A percentile compares a stretch with the other conserved stretches of the same genome.
phyloP scores from a whole-genome alignment of 2,113 vertebrate genomes.

The Coptodon bakossiorum region DNA sequence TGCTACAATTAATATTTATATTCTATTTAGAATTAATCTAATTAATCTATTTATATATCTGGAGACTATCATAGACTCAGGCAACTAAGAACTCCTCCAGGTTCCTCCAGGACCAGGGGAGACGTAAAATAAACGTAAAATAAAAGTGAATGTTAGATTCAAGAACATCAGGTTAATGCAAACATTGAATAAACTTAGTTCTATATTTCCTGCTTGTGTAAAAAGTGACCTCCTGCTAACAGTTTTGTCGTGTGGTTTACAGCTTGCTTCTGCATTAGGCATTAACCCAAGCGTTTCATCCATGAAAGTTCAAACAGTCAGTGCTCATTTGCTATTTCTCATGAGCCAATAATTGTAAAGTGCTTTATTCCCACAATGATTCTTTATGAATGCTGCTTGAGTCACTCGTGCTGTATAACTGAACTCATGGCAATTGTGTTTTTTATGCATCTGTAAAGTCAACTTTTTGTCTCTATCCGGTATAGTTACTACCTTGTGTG shows the following conservation, averaged over 20 bases:
- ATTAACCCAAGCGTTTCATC: neutral
- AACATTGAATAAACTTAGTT: neutral
- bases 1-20: neutral
- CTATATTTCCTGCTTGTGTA: neutral
- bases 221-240: neutral
- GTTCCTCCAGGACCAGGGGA: neutral
- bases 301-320: neutral
- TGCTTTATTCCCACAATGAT: neutral
- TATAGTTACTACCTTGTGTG: constrained; percentile 7
- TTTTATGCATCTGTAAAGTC: neutral
- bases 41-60: neutral
- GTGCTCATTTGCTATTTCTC: neutral
- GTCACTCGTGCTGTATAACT: neutral
- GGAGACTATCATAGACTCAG: neutral
- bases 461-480: neutral
- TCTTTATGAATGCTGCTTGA: neutral
- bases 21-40: neutral
- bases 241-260: neutral
- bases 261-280: neutral
- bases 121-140: neutral
- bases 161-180: neutral
- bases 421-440: neutral
- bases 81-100: neutral
- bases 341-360: neutral
- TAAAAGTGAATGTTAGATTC: neutral